phyloP scores from a whole-genome alignment of 2,888 invertebrate genomes.

The Apotomis turbidana region DNA sequence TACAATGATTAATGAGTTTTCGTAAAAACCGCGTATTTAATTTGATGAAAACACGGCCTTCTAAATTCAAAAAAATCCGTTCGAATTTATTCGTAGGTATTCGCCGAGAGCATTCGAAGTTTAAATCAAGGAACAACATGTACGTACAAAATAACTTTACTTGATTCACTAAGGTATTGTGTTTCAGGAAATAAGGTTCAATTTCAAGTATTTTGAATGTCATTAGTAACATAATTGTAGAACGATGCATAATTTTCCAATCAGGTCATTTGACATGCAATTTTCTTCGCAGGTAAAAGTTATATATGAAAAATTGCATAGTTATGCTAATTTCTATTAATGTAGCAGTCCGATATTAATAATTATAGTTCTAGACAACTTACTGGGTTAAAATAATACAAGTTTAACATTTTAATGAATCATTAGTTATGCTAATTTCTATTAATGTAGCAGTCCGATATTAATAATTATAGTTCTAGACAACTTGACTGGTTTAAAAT shows the following conservation, averaged over 20 bases:
- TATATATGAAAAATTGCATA: conserved; percentile 21
- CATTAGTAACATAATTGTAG: background rate
- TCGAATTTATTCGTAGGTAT: too few species aligned
- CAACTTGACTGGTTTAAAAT: background rate
- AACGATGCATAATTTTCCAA: conserved; percentile 18
- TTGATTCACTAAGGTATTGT: background rate
- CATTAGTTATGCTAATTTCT: background rate
- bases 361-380: background rate
- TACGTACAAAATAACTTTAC: background rate
- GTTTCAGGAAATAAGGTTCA: background rate
- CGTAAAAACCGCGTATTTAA: too few species aligned
- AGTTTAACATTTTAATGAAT: too few species aligned
- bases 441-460: background rate
- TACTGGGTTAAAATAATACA: too few species aligned
- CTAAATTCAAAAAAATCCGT: too few species aligned
- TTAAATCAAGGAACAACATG: conserved; percentile 9
- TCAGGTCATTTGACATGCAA: conserved; percentile 32
- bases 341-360: background rate
- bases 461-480: background rate
- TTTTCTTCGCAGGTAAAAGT: conserved; percentile 25
- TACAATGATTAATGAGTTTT: too few species aligned
- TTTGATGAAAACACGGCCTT: too few species aligned
- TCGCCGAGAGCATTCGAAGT: too few species aligned
- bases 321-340: conserved; percentile 2
- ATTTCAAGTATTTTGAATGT: background rate